Conservation (phyloP, 2,797 vertebrate genomes). For the Sylvilagus floridanus region DNA sequence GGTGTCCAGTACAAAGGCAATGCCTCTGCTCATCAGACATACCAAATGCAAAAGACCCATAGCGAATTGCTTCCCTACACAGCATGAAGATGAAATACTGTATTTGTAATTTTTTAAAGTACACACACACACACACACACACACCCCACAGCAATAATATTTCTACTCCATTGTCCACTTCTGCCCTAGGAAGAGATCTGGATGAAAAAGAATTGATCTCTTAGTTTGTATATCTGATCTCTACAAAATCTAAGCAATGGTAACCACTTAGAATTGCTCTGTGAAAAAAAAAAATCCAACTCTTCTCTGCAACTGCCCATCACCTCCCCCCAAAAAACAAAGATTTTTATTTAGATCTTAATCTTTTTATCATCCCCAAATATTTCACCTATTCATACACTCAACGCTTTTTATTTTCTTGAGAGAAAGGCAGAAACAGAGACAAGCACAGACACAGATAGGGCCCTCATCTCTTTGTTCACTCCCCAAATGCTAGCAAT, state of each 20-base stretch:
- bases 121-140: background rate
- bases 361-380: background rate
- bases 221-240: background rate
- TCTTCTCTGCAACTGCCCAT: background rate
- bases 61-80: background rate
- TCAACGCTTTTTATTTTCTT: background rate
- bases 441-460: too few species aligned
- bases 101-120: background rate
- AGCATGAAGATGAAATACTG: background rate
- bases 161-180: background rate
- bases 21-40: background rate
- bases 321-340: background rate
- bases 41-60: conserved; percentile 17
- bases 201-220: background rate
- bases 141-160: background rate
- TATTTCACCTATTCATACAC: background rate
- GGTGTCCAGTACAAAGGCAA: background rate
- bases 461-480: too few species aligned
- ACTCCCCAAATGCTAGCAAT: too few species aligned
- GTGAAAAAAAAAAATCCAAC: background rate
- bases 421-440: too few species aligned
- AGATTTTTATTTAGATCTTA: background rate
- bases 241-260: background rate
- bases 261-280: background rate
- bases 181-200: background rate